phyloP scores from a whole-genome alignment of 2,888 invertebrate species.

The Folsomia candida region DNA sequence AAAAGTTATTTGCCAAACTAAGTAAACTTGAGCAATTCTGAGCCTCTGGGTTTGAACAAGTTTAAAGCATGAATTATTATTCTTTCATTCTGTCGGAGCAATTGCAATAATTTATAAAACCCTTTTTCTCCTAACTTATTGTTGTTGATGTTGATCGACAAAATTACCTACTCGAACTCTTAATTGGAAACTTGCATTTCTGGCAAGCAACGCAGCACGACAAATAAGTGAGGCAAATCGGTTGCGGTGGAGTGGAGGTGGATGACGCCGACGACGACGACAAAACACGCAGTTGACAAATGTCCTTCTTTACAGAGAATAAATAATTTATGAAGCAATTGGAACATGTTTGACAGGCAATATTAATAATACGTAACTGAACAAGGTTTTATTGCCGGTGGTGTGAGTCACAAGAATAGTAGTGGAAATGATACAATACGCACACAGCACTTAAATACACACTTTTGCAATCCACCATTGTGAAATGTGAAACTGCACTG shows the following conservation, averaged over 20 bases:
- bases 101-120: background rate
- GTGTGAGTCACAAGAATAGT: background rate
- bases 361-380: background rate
- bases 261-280: background rate
- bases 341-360: background rate
- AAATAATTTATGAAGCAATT: background rate
- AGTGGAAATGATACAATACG: too few relatives aligned
- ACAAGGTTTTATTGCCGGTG: background rate
- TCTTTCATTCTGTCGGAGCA: background rate
- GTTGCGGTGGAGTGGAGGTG: too few relatives aligned
- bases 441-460: too few relatives aligned
- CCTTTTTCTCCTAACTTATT: background rate
- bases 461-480: too few relatives aligned
- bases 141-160: background rate
- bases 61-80: background rate
- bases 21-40: background rate
- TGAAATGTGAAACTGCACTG: too few relatives aligned
- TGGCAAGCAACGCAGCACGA: background rate
- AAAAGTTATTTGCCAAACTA: background rate
- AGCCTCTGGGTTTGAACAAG: background rate
- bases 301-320: background rate
- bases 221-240: background rate
- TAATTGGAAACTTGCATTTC: background rate
- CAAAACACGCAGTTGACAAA: background rate
- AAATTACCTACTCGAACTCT: background rate